A percentile compares a stretch with the other conserved stretches of the same genome.
Conservation (phyloP, 1,140 invertebrate species). For the Orius insidiosus region DNA sequence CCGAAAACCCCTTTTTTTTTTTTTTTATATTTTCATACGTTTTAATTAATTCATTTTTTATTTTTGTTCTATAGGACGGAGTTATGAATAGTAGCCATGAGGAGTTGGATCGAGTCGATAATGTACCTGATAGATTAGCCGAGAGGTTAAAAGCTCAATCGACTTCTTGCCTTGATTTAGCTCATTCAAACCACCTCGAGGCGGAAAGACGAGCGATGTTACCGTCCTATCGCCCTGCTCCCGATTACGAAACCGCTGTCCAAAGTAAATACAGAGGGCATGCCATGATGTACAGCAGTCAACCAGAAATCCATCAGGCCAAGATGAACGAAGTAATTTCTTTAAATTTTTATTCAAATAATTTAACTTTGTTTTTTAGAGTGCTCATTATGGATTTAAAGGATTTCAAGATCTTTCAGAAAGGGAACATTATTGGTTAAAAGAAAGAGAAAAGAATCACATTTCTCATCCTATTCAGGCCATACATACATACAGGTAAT, state of each 20-base stretch:
- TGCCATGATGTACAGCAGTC: conserved; percentile 36
- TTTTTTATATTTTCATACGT: too few relatives aligned
- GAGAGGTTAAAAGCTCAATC: conserved; percentile 36
- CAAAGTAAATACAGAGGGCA: conserved; percentile 40
- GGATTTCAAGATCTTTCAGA: too few relatives aligned
- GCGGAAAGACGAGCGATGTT: conserved; percentile 41
- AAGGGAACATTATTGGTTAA: too few relatives aligned
- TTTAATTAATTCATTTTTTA: neutral
- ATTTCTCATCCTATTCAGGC: too few relatives aligned
- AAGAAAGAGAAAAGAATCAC: too few relatives aligned
- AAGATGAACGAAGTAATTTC: conserved; percentile 23
- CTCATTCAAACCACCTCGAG: conserved; percentile 26
- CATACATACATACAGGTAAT: too few relatives aligned
- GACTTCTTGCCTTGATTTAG: conserved; percentile 49
- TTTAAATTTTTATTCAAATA: conserved; percentile 23
- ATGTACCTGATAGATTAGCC: conserved; percentile 8
- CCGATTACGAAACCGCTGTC: conserved; percentile 86
- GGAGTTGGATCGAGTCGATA: conserved; percentile 19
- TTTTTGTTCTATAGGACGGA: conserved; percentile 15
- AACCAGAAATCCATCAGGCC: conserved; percentile 40
- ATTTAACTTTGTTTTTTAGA: neutral
- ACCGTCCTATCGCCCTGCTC: conserved; percentile 77
- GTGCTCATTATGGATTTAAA: too few relatives aligned
- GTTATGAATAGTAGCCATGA: conserved; percentile 18
- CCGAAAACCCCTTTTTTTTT: too few relatives aligned